phyloP scores from a whole-genome alignment of 2,888 invertebrate genomes.

The Epirrita christyi region DNA sequence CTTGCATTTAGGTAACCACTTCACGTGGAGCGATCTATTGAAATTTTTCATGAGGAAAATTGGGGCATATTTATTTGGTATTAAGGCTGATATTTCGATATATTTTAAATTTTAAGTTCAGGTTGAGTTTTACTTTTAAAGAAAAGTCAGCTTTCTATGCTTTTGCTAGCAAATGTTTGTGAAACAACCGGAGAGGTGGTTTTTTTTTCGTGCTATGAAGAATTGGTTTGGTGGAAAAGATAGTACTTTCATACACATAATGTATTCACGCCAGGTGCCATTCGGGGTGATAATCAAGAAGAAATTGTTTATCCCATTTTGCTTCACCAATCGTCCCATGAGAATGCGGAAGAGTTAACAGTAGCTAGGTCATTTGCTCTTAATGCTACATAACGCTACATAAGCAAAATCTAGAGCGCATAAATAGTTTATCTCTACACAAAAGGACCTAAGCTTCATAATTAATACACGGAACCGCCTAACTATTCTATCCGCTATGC shows the following conservation, averaged over 20 bases:
- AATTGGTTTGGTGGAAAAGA: too few relatives aligned
- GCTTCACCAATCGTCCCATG: too few relatives aligned
- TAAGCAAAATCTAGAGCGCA: conserved; percentile 15
- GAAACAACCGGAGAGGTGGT: too few relatives aligned
- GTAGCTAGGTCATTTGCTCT: too few relatives aligned
- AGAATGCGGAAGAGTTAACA: too few relatives aligned
- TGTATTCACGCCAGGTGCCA: too few relatives aligned
- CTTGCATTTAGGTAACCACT: conserved; percentile 26
- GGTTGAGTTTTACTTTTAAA: too few relatives aligned
- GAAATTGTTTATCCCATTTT: too few relatives aligned
- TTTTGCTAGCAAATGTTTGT: too few relatives aligned
- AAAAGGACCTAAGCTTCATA: conserved; percentile 24
- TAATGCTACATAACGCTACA: conserved; percentile 4
- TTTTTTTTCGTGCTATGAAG: too few relatives aligned
- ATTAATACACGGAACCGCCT: conserved; percentile 27
- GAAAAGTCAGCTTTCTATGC: not conserved
- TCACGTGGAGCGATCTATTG: conserved; percentile 25
- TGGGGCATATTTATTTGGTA: conserved; percentile 14
- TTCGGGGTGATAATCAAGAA: too few relatives aligned
- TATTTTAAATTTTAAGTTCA: not conserved
- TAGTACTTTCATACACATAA: too few relatives aligned
- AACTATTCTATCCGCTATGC: conserved; percentile 30
- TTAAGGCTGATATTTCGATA: not conserved
- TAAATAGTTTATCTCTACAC: conserved; percentile 25
- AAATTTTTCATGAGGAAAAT: conserved; percentile 27